phyloP scores from a whole-genome alignment of 2,797 vertebrate species.

The Denticeps clupeoides region DNA sequence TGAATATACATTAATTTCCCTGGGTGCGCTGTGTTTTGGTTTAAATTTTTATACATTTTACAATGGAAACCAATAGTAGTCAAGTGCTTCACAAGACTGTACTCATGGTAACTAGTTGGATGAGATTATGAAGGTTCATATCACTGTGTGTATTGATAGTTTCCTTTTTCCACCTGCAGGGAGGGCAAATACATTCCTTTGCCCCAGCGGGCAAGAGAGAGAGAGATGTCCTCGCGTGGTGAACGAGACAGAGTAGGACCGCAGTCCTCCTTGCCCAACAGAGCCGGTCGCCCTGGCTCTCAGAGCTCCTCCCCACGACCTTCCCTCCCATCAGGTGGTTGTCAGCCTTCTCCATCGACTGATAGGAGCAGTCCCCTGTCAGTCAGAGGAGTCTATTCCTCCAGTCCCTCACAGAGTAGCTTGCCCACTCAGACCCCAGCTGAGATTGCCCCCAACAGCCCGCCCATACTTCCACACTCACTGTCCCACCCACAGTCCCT shows the following conservation, averaged over 20 bases:
- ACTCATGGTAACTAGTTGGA: too few species aligned
- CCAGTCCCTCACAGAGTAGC: slow-evolving; percentile 47
- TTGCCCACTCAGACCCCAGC: slow-evolving; percentile 26
- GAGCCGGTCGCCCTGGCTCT: slow-evolving; percentile 37
- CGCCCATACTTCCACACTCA: slow-evolving; percentile 35
- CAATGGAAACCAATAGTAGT: too few species aligned
- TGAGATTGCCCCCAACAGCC: slow-evolving; percentile 17
- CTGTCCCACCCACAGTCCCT: slow-evolving; percentile 45
- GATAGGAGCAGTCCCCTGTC: slow-evolving; percentile 50
- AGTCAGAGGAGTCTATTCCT: slow-evolving; percentile 36
- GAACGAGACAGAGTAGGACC: slow-evolving; percentile 23
- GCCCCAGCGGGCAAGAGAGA: slow-evolving; percentile 78
- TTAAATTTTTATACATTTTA: too few species aligned
- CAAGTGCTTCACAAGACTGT: too few species aligned
- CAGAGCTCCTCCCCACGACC: slow-evolving; percentile 50
- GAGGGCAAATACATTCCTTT: slow-evolving; percentile 82
- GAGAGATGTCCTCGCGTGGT: slow-evolving; percentile 43
- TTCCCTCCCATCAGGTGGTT: slow-evolving; percentile 19
- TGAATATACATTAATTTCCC: too few species aligned
- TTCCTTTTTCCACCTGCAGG: slow-evolving; percentile 39
- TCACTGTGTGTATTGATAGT: too few species aligned
- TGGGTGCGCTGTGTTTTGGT: not conserved
- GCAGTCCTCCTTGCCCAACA: slow-evolving; percentile 25
- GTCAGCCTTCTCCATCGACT: slow-evolving; percentile 24
- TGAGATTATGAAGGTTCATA: too few species aligned